These are phyloP conservation scores for Limnephilus marmoratus DNA, from an alignment of 2,888 invertebrate species.

Conservation along the genomic window DNA sequence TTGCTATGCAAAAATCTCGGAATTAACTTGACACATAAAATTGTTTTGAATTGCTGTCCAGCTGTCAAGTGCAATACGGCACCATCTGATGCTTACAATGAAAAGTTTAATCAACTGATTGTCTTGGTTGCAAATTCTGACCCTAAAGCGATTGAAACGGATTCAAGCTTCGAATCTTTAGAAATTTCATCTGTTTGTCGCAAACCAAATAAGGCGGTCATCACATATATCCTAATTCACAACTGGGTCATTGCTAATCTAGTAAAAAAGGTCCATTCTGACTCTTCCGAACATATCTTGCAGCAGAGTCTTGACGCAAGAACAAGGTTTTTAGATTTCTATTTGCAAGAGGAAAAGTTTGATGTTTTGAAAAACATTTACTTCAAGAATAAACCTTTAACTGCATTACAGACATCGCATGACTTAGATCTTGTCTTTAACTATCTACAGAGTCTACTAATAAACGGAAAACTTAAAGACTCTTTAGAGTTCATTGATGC, in stretches of 20 bases:
- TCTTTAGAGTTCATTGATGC: constrained; percentile 78
- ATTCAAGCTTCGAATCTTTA: constrained; percentile 37
- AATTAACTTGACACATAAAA: constrained; percentile 85
- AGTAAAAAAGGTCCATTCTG: constrained; percentile 80
- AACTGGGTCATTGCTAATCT: constrained; percentile 84
- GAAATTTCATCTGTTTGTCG: constrained; percentile 66
- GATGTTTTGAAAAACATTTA: constrained; percentile 76
- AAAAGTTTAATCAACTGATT: constrained; percentile 72
- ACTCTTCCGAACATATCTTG: constrained; percentile 74
- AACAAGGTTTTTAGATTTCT: constrained; percentile 79
- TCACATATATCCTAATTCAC: constrained; percentile 81
- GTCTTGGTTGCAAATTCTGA: constrained; percentile 69
- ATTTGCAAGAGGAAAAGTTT: constrained; percentile 78
- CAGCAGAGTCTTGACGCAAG: constrained; percentile 78
- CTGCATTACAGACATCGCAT: constrained; percentile 79
- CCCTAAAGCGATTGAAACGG: constrained; percentile 48
- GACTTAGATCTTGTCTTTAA: constrained; percentile 75
- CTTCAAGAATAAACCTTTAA: constrained; percentile 78
- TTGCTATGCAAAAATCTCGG: constrained; percentile 82
- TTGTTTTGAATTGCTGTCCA: constrained; percentile 85
- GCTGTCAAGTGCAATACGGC: constrained; percentile 76
- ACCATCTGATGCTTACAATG: constrained; percentile 68
- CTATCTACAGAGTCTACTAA: constrained; percentile 74
- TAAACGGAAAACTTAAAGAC: constrained; percentile 74
- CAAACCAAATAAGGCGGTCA: constrained; percentile 76